Evolutionary conservation across 2,888 invertebrate species (phyloP), one percentile per base, ranked within the genome.

Genomic region (Folsomia candida): DNA sequence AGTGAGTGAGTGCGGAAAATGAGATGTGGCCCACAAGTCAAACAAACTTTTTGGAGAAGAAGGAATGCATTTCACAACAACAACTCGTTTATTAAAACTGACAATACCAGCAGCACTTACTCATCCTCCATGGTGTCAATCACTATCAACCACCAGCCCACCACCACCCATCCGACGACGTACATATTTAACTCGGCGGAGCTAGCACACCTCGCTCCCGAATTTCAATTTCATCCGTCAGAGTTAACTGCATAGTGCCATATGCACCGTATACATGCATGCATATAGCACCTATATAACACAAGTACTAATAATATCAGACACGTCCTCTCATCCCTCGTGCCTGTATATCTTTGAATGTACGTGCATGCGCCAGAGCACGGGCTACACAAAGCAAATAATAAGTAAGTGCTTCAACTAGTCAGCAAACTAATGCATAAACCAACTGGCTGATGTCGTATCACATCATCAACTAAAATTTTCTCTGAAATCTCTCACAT

Each of bases 41-140:
- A n/a, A n/a, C n/a, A n/a, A n/a, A n/a, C n/a, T n/a, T n/a, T n/a
- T n/a, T n/a, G n/a, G n/a, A n/a, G n/a, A n/a, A n/a, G n/a, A n/a
- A n/a, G n/a, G 37, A 67, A 25, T 54, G 54, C 54, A 54, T 54
- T 14, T 14, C 54, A 54, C 18, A 58, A 71, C 67, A 58, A 68
- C 61, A 66, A 22, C 26, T 47, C 58, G 69, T 77, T 79, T 79
- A 79, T 79, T 79, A 79, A 78, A 79, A 74, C 75, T 79, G 79
- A 79, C 77, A 76, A 76, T 75, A 71, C 73, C 79, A 77, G 77
- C 72, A 71, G 70, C 70, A 65, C 68, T 51, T 61, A 74, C 75
- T 67, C 22, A 54, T 54, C 54, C 22, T 47, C 54, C 62, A 63
- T 54, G 61, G 54, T 69, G 69, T 61, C 61, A 61, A 61, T 61